Percentiles rank a stretch among this genome's conserved stretches.
Evolutionary conservation across 2,888 invertebrate genomes (phyloP).

Genomic region (Emmelina monodactyla): DNA sequence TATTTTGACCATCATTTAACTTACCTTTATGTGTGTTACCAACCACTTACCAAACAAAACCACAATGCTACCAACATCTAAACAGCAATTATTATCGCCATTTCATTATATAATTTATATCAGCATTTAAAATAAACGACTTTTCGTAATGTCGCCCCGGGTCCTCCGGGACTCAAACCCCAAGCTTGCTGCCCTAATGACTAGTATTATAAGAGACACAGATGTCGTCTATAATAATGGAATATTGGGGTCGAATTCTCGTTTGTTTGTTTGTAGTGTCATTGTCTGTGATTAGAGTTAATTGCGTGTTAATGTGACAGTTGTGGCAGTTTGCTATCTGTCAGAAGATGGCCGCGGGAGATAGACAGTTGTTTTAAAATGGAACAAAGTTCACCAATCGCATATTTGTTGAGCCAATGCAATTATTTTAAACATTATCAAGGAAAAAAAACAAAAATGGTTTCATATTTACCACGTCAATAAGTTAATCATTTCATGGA

Average conservation of each 20-base stretch:
- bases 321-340: slow-evolving; percentile 11
- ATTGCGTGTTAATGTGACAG: slow-evolving; percentile 20
- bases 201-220: not conserved
- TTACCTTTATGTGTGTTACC: too few species aligned
- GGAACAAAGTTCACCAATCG: too few species aligned
- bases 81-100: not conserved
- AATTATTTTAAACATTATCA: too few species aligned
- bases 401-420: too few species aligned
- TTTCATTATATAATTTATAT: not conserved
- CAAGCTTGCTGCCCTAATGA: not conserved
- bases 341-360: slow-evolving; percentile 4
- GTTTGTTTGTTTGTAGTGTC: slow-evolving; percentile 13
- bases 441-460: too few species aligned
- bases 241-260: slow-evolving; percentile 14
- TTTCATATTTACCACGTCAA: too few species aligned
- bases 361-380: not conserved
- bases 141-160: too few species aligned
- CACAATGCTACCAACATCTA: too few species aligned
- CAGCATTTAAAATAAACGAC: not conserved
- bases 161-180: not conserved
- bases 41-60: too few species aligned
- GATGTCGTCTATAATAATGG: slow-evolving; percentile 16
- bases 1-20: too few species aligned
- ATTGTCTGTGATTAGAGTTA: slow-evolving; percentile 13
- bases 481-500: too few species aligned